Evolutionary conservation across 1,140 invertebrate genomes (phyloP).

Genomic region (Holcopasites calliopsidis): DNA sequence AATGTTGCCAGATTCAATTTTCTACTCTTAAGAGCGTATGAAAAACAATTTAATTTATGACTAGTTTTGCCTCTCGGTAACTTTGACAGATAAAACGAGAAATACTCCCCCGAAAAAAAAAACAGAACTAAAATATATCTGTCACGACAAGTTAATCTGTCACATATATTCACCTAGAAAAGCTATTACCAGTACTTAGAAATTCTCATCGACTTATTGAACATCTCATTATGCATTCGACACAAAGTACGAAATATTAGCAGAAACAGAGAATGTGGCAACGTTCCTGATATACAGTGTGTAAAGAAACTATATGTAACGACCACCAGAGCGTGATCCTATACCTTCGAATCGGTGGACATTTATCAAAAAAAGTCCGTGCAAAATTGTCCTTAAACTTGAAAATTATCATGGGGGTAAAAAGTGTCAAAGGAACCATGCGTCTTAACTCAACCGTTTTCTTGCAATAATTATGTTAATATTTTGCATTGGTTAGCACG

Average conservation of each 20-base stretch:
- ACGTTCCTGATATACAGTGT: constrained; percentile 50
- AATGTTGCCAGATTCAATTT: constrained; percentile 56
- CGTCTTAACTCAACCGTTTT: no score
- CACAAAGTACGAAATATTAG: constrained; percentile 36
- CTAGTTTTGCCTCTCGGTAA: constrained; percentile 46
- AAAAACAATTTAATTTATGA: constrained; percentile 41
- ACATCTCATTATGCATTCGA: constrained; percentile 37
- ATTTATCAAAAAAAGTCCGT: no score
- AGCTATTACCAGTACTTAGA: constrained; percentile 44
- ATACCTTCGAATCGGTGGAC: no score
- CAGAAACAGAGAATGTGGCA: constrained; percentile 54
- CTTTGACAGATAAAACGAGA: constrained; percentile 45
- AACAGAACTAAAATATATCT: constrained; percentile 8
- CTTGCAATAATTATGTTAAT: no score
- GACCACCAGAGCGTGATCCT: no score
- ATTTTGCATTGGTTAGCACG: no score
- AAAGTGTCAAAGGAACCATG: no score
- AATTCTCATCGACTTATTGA: constrained; percentile 30
- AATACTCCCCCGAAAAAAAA: not conserved
- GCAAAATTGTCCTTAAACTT: no score
- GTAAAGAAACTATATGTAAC: no score
- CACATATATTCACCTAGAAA: constrained; percentile 42
- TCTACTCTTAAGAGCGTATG: constrained; percentile 34
- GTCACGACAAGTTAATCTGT: constrained; percentile 36
- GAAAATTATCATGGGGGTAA: no score